Base-by-base conservation (phyloP, 2,113 vertebrate species). In the Cinclus cinclus region DNA sequence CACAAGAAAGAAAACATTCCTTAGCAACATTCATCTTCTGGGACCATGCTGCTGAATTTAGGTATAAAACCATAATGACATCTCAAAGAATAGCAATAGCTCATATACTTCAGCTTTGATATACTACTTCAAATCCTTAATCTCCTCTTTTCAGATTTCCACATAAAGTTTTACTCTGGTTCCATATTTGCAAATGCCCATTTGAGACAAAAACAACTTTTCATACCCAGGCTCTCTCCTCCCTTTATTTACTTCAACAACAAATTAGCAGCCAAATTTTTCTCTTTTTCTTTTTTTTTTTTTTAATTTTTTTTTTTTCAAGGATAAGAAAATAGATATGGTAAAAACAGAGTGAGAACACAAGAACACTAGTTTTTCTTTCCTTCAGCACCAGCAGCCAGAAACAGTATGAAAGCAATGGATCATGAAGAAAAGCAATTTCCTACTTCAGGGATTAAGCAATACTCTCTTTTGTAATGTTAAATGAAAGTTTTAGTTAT, bases 401-500 rank as follows among this genome's bases (percentile, higher is more conserved):
- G 93, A 97, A 97, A 97, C 82, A 96, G 96, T 95, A 87, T 81
- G 94, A 98, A 97, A 96, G 96, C 97, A 97, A 97, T 95, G 95
- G 97, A 97, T 98, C 97, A 98, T 97, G 97, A 98, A 98, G 96
- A 98, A 98, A 98, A 97, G 96, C 95, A 97, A 97, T 98, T 98
- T 98, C 97, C 96, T 98, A 97, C 96, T 97, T 97, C 94, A 97
- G 73, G 97, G 97, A 98, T 98, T 98, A 98, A 97, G 97, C 96
- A 97, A 95, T 96, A 89, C 87, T 92, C 94, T 97, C 92, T 95
- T 98, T 98, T 97, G 96, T 97, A 93, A 95, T 93, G 94, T 96
- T 97, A 97, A 98, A 98, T 97, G 95, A 97, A 97, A 97, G 96
- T 95, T 98, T 97, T 94, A 92, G 71, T 63, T 77, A 24, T 62